Conservation (phyloP, 2,113 vertebrate genomes). For the Macroglossus sobrinus region DNA sequence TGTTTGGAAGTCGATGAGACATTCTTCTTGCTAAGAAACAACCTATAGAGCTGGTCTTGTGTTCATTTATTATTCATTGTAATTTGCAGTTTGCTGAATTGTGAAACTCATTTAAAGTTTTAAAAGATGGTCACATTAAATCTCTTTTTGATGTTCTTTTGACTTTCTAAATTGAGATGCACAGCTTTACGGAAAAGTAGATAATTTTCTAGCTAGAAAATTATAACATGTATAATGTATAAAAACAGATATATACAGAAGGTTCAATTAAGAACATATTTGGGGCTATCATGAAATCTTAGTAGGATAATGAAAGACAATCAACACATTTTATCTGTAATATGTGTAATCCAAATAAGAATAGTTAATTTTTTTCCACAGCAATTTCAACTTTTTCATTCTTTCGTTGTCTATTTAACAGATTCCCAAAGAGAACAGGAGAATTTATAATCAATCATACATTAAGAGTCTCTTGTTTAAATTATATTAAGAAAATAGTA, state of each 20-base stretch:
- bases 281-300: neutral
- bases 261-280: neutral
- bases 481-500: neutral
- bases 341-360: neutral
- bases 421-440: neutral
- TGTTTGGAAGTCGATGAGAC: constrained; percentile 67
- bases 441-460: neutral
- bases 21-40: constrained; percentile 68
- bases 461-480: neutral
- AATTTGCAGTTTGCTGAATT: constrained; percentile 68
- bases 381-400: neutral
- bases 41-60: constrained; percentile 15
- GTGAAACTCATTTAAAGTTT: constrained; percentile 63
- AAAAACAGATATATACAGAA: neutral
- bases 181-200: neutral
- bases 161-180: neutral
- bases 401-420: neutral
- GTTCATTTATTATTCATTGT: constrained; percentile 78
- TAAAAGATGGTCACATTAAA: constrained; percentile 24
- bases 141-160: neutral
- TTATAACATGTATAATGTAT: neutral
- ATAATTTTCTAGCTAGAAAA: neutral
- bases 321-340: neutral
- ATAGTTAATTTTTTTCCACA: neutral
- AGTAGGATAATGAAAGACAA: neutral